Conservation (phyloP, 2,113 vertebrate genomes). For the Pholis gunnellus region DNA sequence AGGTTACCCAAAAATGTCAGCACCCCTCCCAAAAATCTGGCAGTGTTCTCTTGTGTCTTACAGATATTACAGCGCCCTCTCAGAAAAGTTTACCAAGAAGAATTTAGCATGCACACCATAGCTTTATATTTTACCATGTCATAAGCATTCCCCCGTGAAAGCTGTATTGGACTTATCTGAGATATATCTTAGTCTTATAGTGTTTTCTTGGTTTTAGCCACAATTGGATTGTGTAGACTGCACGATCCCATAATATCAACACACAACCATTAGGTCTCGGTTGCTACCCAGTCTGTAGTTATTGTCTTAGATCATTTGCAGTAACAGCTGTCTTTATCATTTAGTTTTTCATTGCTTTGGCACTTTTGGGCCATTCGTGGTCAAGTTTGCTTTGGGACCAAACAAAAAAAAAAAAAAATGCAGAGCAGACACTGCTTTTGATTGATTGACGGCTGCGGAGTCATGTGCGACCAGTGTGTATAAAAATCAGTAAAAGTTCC, state of each 20-base stretch:
- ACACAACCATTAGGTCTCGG: constrained; percentile 54
- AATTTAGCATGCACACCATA: not conserved
- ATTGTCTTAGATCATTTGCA: constrained; percentile 72
- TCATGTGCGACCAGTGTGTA: constrained; percentile 57
- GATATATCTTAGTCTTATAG: constrained; percentile 32
- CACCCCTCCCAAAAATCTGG: not conserved
- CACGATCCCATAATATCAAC: constrained; percentile 61
- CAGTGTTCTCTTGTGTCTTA: constrained; percentile 11
- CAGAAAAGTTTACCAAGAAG: not conserved
- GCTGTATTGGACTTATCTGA: constrained; percentile 36
- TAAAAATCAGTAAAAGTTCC: constrained; percentile 72
- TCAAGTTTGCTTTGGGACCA: constrained; percentile 70
- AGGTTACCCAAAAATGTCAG: constrained; percentile 13
- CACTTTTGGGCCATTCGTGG: constrained; percentile 55
- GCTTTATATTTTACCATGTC: constrained; percentile 13
- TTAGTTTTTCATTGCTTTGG: constrained; percentile 70
- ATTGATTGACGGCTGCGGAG: constrained; percentile 72
- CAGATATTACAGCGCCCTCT: constrained; percentile 4
- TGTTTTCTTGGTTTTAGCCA: constrained; percentile 60
- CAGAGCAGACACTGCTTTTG: constrained; percentile 68
- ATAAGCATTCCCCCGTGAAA: constrained; percentile 20
- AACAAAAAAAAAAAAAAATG: constrained; percentile 26
- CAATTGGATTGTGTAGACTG: constrained; percentile 66
- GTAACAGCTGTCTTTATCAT: constrained; percentile 79
- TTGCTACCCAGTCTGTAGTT: constrained; percentile 58